Conservation (phyloP, 2,888 invertebrate species). For the Synanthedon formicaeformis region DNA sequence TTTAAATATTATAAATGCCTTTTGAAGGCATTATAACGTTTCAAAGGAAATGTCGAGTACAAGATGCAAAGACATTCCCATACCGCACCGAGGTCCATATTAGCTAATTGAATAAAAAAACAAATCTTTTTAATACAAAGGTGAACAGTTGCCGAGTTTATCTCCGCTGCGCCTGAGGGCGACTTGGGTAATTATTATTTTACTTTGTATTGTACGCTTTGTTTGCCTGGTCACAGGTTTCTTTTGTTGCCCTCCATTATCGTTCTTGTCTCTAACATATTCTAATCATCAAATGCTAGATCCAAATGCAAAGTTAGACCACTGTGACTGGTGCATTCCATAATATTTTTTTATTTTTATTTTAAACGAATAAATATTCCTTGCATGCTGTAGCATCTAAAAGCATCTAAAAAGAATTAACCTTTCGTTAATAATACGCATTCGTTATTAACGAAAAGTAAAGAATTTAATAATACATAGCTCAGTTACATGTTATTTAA, state of each 20-base stretch:
- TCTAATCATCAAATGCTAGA: conserved; percentile 32
- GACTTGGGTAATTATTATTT: conserved; percentile 49
- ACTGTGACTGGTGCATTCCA: neutral
- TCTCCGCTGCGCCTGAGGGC: conserved; percentile 32
- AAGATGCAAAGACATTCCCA: conserved; percentile 24
- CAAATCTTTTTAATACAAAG: conserved; percentile 31
- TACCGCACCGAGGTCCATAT: conserved; percentile 22
- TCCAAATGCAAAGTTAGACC: conserved; percentile 4
- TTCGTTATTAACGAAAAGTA: no score
- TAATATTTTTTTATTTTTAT: no score
- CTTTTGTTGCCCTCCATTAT: conserved; percentile 41
- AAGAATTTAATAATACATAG: no score
- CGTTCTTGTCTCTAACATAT: conserved; percentile 40
- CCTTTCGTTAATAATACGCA: no score
- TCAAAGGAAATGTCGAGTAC: conserved; percentile 39
- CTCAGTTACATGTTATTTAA: no score
- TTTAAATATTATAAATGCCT: neutral
- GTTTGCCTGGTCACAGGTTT: conserved; percentile 30
- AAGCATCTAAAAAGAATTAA: no score
- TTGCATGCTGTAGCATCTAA: no score
- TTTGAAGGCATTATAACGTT: conserved; percentile 20
- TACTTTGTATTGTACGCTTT: conserved; percentile 44
- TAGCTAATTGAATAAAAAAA: conserved; percentile 26
- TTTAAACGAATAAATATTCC: no score
- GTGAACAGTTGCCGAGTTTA: conserved; percentile 23